Evolutionary conservation across 2,797 vertebrate genomes (phyloP).

Genomic region (Acomys russatus): DNA sequence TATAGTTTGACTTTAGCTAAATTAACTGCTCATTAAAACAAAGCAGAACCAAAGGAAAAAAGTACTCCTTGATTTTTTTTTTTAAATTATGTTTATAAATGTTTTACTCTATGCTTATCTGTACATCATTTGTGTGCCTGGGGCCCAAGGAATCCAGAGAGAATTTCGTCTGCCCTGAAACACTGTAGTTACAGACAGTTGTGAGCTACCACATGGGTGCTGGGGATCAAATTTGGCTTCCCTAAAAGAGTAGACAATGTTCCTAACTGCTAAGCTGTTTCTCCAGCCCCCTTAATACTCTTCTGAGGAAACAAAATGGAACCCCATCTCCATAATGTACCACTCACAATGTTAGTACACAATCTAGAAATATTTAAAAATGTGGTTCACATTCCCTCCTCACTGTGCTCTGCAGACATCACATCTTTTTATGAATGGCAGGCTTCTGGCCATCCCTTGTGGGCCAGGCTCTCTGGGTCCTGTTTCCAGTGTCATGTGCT

Average conservation of each 20-base stretch:
- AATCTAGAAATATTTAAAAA: slow-evolving; percentile 8
- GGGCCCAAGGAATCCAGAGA: neutral
- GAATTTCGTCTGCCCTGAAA: too few species aligned
- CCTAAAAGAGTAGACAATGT: neutral
- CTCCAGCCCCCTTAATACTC: neutral
- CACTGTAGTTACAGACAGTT: neutral
- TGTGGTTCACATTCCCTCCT: neutral
- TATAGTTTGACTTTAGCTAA: slow-evolving; percentile 1
- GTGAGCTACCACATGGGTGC: neutral
- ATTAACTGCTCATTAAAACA: slow-evolving; percentile 30
- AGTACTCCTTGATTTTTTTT: neutral
- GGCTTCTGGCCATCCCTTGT: neutral
- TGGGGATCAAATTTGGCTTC: neutral
- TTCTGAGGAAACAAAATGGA: neutral
- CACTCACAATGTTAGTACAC: neutral
- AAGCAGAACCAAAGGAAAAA: neutral
- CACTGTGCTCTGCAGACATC: neutral
- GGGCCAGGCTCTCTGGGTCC: neutral
- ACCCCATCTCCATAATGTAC: neutral
- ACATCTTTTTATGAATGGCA: neutral
- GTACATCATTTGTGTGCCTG: neutral
- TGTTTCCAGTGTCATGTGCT: neutral
- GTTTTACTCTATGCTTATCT: neutral
- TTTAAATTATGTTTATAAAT: neutral
- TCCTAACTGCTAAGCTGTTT: neutral